Percentiles rank a stretch among this genome's conserved stretches.
These are phyloP conservation scores for Marronus borbonicus DNA, from an alignment of 2,888 invertebrate species.

Conservation along the genomic window DNA sequence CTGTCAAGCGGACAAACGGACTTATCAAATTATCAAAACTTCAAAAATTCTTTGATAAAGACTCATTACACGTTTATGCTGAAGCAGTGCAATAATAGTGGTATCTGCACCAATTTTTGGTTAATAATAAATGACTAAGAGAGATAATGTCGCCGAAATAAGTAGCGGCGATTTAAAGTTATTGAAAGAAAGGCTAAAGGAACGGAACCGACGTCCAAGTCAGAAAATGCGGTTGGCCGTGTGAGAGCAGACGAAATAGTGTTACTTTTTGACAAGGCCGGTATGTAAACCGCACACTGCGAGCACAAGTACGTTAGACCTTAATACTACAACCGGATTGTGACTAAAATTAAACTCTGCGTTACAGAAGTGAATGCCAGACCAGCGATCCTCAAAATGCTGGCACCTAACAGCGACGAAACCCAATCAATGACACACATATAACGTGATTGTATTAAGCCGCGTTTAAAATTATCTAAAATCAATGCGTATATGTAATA, in stretches of 20 bases:
- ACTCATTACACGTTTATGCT: neutral
- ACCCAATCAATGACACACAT: neutral
- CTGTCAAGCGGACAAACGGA: neutral
- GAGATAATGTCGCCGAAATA: no score
- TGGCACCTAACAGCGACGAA: neutral
- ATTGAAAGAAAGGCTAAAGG: neutral
- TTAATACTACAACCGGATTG: constrained; percentile 36
- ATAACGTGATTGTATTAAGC: no score
- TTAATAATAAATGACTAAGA: neutral
- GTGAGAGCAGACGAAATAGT: constrained; percentile 21
- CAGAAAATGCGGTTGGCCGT: constrained; percentile 15
- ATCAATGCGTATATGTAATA: no score
- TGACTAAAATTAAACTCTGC: constrained; percentile 36
- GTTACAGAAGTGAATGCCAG: constrained; percentile 28
- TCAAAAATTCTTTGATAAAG: neutral
- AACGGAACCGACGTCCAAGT: neutral
- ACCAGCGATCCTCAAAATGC: constrained; percentile 31
- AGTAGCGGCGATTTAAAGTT: no score
- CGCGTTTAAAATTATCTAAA: no score
- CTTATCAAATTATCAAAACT: constrained; percentile 27
- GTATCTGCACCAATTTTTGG: neutral
- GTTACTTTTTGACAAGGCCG: constrained; percentile 48
- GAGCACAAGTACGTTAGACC: constrained; percentile 25
- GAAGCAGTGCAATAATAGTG: neutral
- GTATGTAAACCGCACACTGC: constrained; percentile 15